A percentile compares a stretch with the other conserved stretches of the same genome.
phyloP scores from a whole-genome alignment of 1,140 invertebrate species.

The Drosophila mojavensis region DNA sequence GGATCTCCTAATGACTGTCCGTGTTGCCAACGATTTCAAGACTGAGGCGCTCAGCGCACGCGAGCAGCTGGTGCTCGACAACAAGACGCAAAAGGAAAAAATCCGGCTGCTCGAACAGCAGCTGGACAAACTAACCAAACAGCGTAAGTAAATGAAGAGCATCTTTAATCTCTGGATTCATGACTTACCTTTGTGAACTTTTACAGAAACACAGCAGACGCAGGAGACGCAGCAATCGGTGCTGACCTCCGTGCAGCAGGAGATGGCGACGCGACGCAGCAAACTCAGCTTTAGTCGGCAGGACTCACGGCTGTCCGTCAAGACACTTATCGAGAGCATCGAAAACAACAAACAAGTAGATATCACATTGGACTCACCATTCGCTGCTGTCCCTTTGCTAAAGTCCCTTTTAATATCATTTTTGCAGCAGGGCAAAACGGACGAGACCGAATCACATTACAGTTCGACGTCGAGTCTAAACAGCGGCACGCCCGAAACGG shows the following conservation, averaged over 20 bases:
- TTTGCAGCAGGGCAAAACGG: slow-evolving; percentile 69
- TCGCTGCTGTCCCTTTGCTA: too few relatives aligned
- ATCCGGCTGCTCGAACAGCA: slow-evolving; percentile 91
- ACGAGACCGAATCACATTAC: slow-evolving; percentile 76
- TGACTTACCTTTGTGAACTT: background rate
- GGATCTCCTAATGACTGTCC: slow-evolving; percentile 95
- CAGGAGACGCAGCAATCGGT: slow-evolving; percentile 85
- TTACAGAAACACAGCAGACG: slow-evolving; percentile 80
- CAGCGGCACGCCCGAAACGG: slow-evolving; percentile 75
- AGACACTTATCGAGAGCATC: slow-evolving; percentile 94
- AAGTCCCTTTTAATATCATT: background rate
- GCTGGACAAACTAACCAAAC: slow-evolving; percentile 88
- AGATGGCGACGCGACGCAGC: slow-evolving; percentile 86
- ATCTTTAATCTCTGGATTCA: background rate
- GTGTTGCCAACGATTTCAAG: slow-evolving; percentile 97
- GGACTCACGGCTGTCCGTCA: slow-evolving; percentile 93
- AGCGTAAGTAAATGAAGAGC: slow-evolving; percentile 58
- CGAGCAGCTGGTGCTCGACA: slow-evolving; percentile 92
- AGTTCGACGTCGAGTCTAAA: slow-evolving; percentile 85
- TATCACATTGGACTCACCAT: background rate
- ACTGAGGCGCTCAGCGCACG: slow-evolving; percentile 93
- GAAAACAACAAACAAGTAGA: slow-evolving; percentile 94
- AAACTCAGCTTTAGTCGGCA: slow-evolving; percentile 87
- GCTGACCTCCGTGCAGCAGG: slow-evolving; percentile 86
- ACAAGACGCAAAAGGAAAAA: slow-evolving; percentile 91